Base-by-base conservation (phyloP, 2,888 invertebrate genomes). In the Mythimna loreyi region DNA sequence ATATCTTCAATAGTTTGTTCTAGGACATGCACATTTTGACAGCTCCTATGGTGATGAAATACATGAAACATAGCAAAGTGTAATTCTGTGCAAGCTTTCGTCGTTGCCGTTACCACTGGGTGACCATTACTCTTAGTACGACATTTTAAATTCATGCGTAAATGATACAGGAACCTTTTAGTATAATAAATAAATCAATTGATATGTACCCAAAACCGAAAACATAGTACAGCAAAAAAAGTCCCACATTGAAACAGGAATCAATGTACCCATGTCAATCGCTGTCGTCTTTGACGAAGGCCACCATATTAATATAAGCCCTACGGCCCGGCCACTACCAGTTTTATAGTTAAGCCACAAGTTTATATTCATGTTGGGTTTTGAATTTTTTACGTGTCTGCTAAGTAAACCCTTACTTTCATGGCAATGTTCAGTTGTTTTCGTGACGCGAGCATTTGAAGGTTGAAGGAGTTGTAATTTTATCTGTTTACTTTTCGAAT, bases 341-440 rank as follows among this genome's bases (percentile, higher is more conserved):
- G 82, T 87, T 89, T 90, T 91, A 89, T 89, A 87, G 88, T 83
- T 79, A 73, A 85, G 81, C 80, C 82, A 75, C 86, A 90, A 89
- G 89, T 91, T 91, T 90, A 91, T 91, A 92, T 92, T 92, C 93
- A 93, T 91, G 89, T 88, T 81, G 81, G 88, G 85, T 86, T 90
- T 90, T 93, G 93, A 92, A 92, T 93, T 92, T 92, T 92, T 93
- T 92, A 92, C 88, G 87, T 86, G 86, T 82, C 71, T 78, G 85
- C 85, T 83, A 82, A 84, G 70, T 75, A 75, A 84, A 80, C 84
- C 84, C 83, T 81, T 50, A 76, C 79, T 80, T 74, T 84, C 84
- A 81, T 80, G 81, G 78, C 71, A 67, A 52, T 40, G 52, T 71
- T 62, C 56, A 49, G 59, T 77, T 80, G 67, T 80, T 83, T 78